phyloP scores from a whole-genome alignment of 2,888 invertebrate species.

The Pterostichus madidus region DNA sequence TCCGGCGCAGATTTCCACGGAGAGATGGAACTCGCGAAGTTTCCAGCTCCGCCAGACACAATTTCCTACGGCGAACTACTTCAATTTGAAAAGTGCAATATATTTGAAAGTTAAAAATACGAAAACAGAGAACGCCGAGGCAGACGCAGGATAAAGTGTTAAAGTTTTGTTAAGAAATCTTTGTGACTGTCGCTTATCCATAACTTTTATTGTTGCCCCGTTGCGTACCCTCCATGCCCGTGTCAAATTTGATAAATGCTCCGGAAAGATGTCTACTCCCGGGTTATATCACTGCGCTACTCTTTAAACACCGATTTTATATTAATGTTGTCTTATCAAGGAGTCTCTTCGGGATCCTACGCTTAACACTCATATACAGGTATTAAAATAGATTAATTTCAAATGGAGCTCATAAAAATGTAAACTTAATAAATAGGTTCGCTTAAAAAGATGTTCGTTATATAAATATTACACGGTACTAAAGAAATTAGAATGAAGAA shows the following conservation, averaged over 20 bases:
- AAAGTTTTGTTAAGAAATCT: constrained; percentile 67
- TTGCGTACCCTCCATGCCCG: constrained; percentile 56
- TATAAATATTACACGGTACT: too few species aligned
- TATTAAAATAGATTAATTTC: too few species aligned
- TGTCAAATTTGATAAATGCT: constrained; percentile 65
- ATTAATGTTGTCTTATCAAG: neutral
- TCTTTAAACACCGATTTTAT: constrained; percentile 2
- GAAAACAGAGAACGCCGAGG: constrained; percentile 58
- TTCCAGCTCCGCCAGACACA: constrained; percentile 49
- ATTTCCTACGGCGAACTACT: constrained; percentile 69
- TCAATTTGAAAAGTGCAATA: constrained; percentile 72
- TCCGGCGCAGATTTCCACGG: constrained; percentile 43
- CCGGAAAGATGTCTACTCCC: neutral
- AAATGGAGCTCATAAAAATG: too few species aligned
- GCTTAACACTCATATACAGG: too few species aligned
- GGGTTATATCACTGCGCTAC: neutral
- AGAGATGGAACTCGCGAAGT: constrained; percentile 50
- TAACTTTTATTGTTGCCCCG: constrained; percentile 66
- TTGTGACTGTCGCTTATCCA: constrained; percentile 63
- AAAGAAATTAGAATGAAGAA: too few species aligned
- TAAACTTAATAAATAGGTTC: too few species aligned
- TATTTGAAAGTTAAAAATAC: constrained; percentile 72
- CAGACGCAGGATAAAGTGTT: constrained; percentile 66
- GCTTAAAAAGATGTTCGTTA: too few species aligned
- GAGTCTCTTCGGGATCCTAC: too few species aligned